Evolutionary conservation across 2,888 invertebrate genomes (phyloP).

Genomic region (Eurytoma adleriae): DNA sequence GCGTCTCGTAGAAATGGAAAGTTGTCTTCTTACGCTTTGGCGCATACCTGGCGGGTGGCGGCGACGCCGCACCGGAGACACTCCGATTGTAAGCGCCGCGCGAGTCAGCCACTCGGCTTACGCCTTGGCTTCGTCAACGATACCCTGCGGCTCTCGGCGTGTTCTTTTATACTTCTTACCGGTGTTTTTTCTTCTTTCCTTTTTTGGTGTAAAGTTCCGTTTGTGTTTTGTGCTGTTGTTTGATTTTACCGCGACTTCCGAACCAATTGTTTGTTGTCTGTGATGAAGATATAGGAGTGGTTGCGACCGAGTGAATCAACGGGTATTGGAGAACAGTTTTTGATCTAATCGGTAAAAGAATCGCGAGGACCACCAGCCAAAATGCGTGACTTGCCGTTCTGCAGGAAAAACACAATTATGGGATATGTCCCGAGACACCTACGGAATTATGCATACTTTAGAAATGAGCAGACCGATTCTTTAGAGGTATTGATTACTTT

Average conservation of each 20-base stretch:
- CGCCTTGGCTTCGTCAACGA: neutral
- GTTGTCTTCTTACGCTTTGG: slow-evolving; percentile 64
- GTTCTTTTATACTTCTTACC: neutral
- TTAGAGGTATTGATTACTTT: slow-evolving; percentile 21
- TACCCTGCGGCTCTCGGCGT: neutral
- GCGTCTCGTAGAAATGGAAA: slow-evolving; percentile 69
- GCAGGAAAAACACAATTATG: slow-evolving; percentile 24
- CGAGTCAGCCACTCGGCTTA: neutral
- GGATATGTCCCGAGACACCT: slow-evolving; percentile 7
- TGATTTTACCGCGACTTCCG: neutral
- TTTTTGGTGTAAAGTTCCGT: neutral
- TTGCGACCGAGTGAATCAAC: too few species aligned
- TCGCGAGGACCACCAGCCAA: neutral
- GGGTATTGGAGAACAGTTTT: too few species aligned
- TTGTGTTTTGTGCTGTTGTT: neutral
- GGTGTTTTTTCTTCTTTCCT: neutral
- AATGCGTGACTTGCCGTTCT: slow-evolving; percentile 54
- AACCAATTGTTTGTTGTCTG: too few species aligned
- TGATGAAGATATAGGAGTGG: too few species aligned
- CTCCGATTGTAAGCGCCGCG: slow-evolving; percentile 14
- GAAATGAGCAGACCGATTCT: slow-evolving; percentile 13
- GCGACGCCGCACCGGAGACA: slow-evolving; percentile 33
- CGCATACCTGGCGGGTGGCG: slow-evolving; percentile 27
- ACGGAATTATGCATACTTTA: neutral
- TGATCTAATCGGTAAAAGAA: neutral